A percentile compares a stretch with the other conserved stretches of the same genome.
Conservation (phyloP, 2,113 vertebrate genomes). For the Cromileptes altivelis region DNA sequence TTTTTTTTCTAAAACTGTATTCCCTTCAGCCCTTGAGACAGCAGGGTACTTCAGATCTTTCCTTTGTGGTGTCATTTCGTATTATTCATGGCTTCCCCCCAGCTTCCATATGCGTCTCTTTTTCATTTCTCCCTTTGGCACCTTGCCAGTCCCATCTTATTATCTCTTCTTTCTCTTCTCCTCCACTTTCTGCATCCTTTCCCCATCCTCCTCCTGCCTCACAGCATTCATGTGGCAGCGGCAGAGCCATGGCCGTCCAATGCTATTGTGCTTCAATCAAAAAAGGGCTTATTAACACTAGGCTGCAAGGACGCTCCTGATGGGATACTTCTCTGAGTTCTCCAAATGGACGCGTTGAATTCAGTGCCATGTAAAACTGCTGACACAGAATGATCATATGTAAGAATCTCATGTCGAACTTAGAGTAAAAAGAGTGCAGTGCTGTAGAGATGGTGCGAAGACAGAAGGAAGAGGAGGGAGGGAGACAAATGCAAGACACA, state of each 20-base stretch:
- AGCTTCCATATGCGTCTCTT: conserved; percentile 39
- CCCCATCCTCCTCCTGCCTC: conserved; percentile 34
- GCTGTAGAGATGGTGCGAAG: neutral
- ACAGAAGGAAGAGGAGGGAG: neutral
- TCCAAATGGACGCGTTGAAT: neutral
- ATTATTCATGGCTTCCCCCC: conserved; percentile 63
- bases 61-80: conserved; percentile 60
- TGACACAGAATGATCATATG: neutral
- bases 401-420: no score
- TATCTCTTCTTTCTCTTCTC: conserved; percentile 47
- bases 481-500: conserved; percentile 7
- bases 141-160: conserved; percentile 43
- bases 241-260: neutral
- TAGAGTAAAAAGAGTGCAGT: neutral
- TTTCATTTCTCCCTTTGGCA: conserved; percentile 37
- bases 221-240: conserved; percentile 21
- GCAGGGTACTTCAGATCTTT: conserved; percentile 65
- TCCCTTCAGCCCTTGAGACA: conserved; percentile 48
- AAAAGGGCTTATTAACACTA: conserved; percentile 50
- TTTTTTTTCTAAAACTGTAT: conserved; percentile 27
- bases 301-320: neutral
- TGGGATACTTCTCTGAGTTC: neutral
- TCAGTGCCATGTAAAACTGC: conserved; percentile 20
- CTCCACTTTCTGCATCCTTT: conserved; percentile 31
- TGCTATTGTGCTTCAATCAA: conserved; percentile 27